Percentiles rank a stretch among this genome's conserved stretches.
Evolutionary conservation across 2,113 vertebrate genomes (phyloP).

Genomic region (Calyptomena viridis): DNA sequence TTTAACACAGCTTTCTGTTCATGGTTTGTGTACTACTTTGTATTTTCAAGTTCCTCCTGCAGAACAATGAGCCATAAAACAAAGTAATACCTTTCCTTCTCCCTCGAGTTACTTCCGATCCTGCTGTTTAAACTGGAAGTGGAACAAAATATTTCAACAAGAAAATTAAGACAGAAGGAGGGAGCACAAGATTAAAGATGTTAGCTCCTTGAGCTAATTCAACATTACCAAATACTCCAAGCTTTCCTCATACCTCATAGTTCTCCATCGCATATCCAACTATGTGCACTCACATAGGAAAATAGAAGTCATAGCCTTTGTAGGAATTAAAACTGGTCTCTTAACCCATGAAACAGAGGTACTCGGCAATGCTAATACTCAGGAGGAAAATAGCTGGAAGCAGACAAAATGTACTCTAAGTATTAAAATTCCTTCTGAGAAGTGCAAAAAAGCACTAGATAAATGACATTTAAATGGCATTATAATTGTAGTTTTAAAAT

Average conservation of each 20-base stretch:
- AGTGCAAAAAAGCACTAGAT: neutral
- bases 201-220: neutral
- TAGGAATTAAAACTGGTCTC: neutral
- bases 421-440: neutral
- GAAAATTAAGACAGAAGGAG: neutral
- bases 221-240: neutral
- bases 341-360: neutral
- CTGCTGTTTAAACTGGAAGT: neutral
- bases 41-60: neutral
- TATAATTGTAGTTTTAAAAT: neutral
- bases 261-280: neutral
- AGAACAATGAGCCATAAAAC: constrained; percentile 28
- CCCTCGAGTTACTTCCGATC: constrained; percentile 10
- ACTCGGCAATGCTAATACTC: neutral
- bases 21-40: neutral
- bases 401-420: neutral
- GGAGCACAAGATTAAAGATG: neutral
- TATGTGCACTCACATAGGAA: neutral
- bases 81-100: constrained; percentile 18
- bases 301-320: neutral
- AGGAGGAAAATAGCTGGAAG: neutral
- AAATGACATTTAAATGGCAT: neutral
- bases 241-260: neutral
- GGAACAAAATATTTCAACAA: constrained; percentile 44
- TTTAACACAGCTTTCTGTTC: neutral